These are phyloP conservation scores for Musca vetustissima DNA, from an alignment of 1,140 invertebrate species.

Conservation along the genomic window DNA sequence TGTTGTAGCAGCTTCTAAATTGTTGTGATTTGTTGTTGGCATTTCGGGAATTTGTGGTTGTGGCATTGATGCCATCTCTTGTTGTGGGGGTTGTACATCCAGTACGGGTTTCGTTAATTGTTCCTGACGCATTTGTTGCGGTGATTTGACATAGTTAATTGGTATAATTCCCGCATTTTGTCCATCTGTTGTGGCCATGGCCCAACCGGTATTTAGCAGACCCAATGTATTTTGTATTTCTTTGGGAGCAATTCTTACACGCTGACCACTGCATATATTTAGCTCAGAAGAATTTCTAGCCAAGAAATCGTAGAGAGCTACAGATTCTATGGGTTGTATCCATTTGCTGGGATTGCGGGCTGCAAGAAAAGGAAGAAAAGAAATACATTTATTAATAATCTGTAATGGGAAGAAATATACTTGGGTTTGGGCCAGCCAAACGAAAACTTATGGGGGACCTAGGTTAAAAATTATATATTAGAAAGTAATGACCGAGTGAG, in stretches of 20 bases:
- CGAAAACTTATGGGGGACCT: too few relatives aligned
- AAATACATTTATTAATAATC: too few relatives aligned
- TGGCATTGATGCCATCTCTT: background rate
- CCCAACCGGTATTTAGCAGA: conserved; percentile 72
- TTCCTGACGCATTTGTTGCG: conserved; percentile 48
- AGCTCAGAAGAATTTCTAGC: conserved; percentile 75
- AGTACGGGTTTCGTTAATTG: conserved; percentile 9
- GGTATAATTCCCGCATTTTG: conserved; percentile 75
- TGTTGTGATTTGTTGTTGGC: background rate
- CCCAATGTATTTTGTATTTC: conserved; percentile 71
- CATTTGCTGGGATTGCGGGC: conserved; percentile 68
- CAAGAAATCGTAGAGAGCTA: conserved; percentile 76
- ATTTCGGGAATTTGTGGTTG: conserved; percentile 1
- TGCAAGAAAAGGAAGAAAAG: conserved; percentile 50
- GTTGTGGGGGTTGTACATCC: conserved; percentile 1
- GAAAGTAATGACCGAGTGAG: too few relatives aligned
- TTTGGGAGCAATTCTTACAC: conserved; percentile 79
- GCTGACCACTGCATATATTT: conserved; percentile 73
- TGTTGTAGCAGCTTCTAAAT: conserved; percentile 2
- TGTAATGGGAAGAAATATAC: too few relatives aligned
- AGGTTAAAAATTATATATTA: too few relatives aligned
- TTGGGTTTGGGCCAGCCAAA: too few relatives aligned
- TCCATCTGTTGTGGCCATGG: conserved; percentile 70
- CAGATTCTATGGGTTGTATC: conserved; percentile 71
- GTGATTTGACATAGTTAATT: conserved; percentile 72